Conservation (phyloP, 1,140 invertebrate species). For the Papilio glaucus region DNA sequence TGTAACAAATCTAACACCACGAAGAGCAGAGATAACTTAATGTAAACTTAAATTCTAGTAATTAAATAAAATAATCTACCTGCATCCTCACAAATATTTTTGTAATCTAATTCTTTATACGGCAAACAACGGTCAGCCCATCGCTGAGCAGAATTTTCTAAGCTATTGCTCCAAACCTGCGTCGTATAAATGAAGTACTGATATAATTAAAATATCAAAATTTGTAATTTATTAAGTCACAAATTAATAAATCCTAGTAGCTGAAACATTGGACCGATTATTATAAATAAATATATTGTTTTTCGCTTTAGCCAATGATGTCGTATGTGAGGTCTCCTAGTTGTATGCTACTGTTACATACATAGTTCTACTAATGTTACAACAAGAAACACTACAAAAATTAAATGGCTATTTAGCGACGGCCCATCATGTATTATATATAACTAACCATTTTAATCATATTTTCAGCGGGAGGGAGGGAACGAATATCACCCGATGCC, state of each 20-base stretch:
- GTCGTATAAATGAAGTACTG: background rate
- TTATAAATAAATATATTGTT: too few relatives aligned
- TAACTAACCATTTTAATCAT: slow-evolving; percentile 67
- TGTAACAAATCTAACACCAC: too few relatives aligned
- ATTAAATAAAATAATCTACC: slow-evolving; percentile 44
- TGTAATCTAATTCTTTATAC: slow-evolving; percentile 46
- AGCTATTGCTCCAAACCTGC: slow-evolving; percentile 65
- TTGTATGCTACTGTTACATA: too few relatives aligned
- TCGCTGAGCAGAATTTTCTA: slow-evolving; percentile 63
- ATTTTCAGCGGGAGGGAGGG: slow-evolving; percentile 58
- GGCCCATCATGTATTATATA: background rate
- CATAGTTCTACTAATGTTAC: background rate
- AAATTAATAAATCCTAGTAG: background rate
- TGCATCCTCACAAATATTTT: slow-evolving; percentile 61
- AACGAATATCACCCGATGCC: slow-evolving; percentile 66
- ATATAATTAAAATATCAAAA: too few relatives aligned
- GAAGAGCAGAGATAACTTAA: too few relatives aligned
- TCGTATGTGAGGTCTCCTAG: too few relatives aligned
- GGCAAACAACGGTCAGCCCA: slow-evolving; percentile 69
- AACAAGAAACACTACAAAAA: too few relatives aligned
- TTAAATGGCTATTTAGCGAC: too few relatives aligned
- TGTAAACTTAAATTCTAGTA: background rate
- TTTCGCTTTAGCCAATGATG: too few relatives aligned
- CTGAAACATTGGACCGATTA: too few relatives aligned
- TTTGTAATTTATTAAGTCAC: too few relatives aligned